phyloP scores from a whole-genome alignment of 2,888 invertebrate genomes.

The Drosophila meridionalis region DNA sequence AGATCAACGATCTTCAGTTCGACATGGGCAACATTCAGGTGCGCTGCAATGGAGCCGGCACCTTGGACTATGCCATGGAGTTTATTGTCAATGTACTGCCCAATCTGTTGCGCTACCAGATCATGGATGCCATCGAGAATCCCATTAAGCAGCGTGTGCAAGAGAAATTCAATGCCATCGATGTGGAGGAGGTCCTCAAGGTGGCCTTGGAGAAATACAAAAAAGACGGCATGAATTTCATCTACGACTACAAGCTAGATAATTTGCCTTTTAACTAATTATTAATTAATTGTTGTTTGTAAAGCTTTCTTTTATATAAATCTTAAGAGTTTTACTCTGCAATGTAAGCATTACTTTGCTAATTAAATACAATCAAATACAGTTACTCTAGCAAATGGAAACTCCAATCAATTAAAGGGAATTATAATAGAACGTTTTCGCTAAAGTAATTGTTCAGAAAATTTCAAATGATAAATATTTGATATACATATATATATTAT shows the following conservation, averaged over 20 bases:
- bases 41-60: slow-evolving; percentile 94
- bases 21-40: slow-evolving; percentile 94
- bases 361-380: slow-evolving; percentile 29
- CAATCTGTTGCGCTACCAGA: slow-evolving; percentile 93
- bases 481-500: slow-evolving; percentile 10
- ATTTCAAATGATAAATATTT: slow-evolving; percentile 17
- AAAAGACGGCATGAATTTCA: slow-evolving; percentile 80
- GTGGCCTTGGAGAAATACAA: slow-evolving; percentile 89
- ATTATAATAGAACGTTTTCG: not conserved
- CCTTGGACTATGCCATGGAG: slow-evolving; percentile 93
- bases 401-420: not conserved
- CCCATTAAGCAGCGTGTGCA: slow-evolving; percentile 90
- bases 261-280: not conserved
- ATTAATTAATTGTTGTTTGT: not conserved
- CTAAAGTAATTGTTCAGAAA: slow-evolving; percentile 10
- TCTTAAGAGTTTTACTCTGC: slow-evolving; percentile 22
- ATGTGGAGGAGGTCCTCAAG: slow-evolving; percentile 90
- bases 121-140: slow-evolving; percentile 93
- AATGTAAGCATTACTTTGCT: slow-evolving; percentile 13
- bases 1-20: slow-evolving; percentile 90
- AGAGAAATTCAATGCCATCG: slow-evolving; percentile 89
- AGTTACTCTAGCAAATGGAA: slow-evolving; percentile 8
- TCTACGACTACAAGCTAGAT: slow-evolving; percentile 76
- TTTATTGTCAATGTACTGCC: slow-evolving; percentile 92
- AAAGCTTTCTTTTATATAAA: slow-evolving; percentile 3